Evolutionary conservation across 2,797 vertebrate genomes (phyloP), one percentile per base, ranked within the genome.

Genomic region (Pyrocephalus nanus): DNA sequence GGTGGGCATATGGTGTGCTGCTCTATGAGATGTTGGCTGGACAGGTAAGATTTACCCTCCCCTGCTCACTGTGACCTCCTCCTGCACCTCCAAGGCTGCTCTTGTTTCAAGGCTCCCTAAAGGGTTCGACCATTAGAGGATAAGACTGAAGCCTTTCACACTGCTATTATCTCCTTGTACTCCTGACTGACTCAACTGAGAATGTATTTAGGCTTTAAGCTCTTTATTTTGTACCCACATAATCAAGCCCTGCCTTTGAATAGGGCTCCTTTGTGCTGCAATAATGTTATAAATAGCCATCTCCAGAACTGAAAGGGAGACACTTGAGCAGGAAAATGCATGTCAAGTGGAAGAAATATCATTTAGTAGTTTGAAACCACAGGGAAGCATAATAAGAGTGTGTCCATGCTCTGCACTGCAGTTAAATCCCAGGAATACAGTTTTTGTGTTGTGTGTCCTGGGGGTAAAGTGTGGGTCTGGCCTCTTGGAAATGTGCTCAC

Each of bases 1-100:
- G 99, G 99, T 99, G 99, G 99, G 99, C 99, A 0, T 99, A 99
- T 1, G 99, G 99, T 11, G 99, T 99, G 87, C 98, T 99, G 88
- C 97, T 99, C 32, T 99, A 99, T 1, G 99, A 99, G 96, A 99
- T 99, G 99, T 95, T 99, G 54, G 99, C 99, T 6, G 99, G 99
- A 79, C 99, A 99, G 98, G 99, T 99, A 97, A 98, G 98, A 19
- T 23, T 43, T 16, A 15, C 34, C 20, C 20, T 82, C 32, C 66
- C 0, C 0, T 47, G 65, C 38, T 73, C 1, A 0, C n/a, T 54
- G 34, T 42, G 25, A 27, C 65, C 61, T 77, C 72, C 70, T 74
- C 47, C 57, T 80, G 65, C 80, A 43, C 55, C 61, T 57, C 47
- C 53, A 38, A 14, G 4, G 3, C 54, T 66, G 65, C 80, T 88